Conservation (phyloP, 2,113 vertebrate genomes). For the Hydrochoerus hydrochaeris region DNA sequence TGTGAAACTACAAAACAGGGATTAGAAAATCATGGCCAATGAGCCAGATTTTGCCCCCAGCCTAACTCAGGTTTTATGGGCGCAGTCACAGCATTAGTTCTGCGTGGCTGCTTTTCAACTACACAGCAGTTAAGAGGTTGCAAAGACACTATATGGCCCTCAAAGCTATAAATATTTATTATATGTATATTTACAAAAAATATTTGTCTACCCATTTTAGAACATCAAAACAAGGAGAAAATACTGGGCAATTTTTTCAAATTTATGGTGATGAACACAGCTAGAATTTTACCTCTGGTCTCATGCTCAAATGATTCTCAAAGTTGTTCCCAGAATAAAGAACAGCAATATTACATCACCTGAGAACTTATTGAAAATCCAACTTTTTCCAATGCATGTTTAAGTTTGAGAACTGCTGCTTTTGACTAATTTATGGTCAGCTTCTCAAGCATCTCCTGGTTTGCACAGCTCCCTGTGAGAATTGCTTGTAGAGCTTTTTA, state of each 20-base stretch:
- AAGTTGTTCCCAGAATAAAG: not conserved
- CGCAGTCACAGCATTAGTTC: not conserved
- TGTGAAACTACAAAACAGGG: not conserved
- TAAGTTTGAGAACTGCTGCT: not conserved
- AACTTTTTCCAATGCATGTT: not conserved
- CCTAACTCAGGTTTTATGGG: not conserved
- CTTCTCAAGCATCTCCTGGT: not conserved
- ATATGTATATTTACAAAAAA: not conserved
- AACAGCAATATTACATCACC: not conserved
- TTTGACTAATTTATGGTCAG: not conserved
- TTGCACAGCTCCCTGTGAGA: not conserved
- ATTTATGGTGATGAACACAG: not conserved
- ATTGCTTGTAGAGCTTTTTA: not conserved
- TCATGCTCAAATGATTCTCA: not conserved
- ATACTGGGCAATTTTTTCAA: not conserved
- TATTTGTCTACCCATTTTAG: not conserved
- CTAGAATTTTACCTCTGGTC: not conserved
- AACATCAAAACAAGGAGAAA: not conserved
- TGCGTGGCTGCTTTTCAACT: not conserved
- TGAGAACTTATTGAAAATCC: not conserved
- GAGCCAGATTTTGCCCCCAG: not conserved
- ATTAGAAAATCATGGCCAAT: not conserved
- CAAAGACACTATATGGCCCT: not conserved
- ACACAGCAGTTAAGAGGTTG: not conserved
- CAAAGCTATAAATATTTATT: not conserved